Base-by-base conservation (phyloP, 1,140 invertebrate species). In the Diuraphis noxia region DNA sequence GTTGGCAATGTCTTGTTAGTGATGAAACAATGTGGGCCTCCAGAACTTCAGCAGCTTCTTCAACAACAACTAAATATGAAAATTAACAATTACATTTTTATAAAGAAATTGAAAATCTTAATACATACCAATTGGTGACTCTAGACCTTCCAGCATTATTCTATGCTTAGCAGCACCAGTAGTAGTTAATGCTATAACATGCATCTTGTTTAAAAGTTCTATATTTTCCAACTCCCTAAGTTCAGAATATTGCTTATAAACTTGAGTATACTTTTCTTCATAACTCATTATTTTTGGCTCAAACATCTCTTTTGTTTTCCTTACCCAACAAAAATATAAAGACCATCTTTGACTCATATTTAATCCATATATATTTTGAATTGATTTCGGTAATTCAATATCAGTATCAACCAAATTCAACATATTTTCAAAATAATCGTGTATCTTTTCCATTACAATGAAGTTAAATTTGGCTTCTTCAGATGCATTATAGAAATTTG, bases 1-100 rank as follows among this genome's bases (percentile, higher is more conserved):
- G 98, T 93, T 98, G 92, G 92, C 96, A 97, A 81, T 94, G 92
- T 46, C 94, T 93, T n/a, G 96, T 96, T 21, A 98, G 93, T 43
- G 96, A 95, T 30, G 96, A 95, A 2, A 97, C 93, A 43, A 97
- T 96, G 93, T 97, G 97, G 23, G 96, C 94, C 93, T 98, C 97
- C 46, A 97, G 94, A 21, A 97, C 96, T 95, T 98, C 97, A 7
- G 97, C 97, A 1, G 97, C 97, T 94, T 98, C 97, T 94, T 98
- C 56, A 72, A 72, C 56, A n/a, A 72, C n/a, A 72, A 72, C 56
- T 72, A 72, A 30, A 72, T n/a, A 72, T n/a, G 4, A n/a, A 72
- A 72, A 72, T 5, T 5, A 34, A 72, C 10, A 38, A 36, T 36
- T 43, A 90, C 36, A 38, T 41, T 30, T 8, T 0, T n/a, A 77